Percentiles rank a stretch among this genome's conserved stretches.
Evolutionary conservation across 2,113 vertebrate genomes (phyloP).

Genomic region (Fregetta grallaria): DNA sequence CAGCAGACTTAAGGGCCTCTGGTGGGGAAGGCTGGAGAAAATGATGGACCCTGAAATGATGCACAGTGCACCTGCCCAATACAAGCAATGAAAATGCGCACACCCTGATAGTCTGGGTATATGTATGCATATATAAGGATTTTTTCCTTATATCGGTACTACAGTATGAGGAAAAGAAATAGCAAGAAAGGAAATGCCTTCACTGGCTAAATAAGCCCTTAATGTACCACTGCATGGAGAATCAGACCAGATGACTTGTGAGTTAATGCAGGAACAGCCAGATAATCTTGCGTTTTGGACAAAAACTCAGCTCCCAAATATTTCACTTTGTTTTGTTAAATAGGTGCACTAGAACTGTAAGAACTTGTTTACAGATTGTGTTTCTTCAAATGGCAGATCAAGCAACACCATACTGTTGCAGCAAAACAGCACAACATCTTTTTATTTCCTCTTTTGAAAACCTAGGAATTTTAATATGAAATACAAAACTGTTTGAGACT

Average conservation of each 20-base stretch:
- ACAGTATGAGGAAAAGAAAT: neutral
- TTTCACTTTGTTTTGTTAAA: conserved; percentile 15
- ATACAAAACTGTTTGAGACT: neutral
- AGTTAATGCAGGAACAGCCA: neutral
- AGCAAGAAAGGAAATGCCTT: neutral
- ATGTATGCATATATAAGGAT: accelerated
- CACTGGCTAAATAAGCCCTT: neutral
- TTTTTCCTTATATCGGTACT: neutral
- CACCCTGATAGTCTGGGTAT: too few species aligned
- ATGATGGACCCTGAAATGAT: neutral
- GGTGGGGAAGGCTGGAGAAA: neutral
- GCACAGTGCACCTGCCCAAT: neutral
- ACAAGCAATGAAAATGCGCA: neutral
- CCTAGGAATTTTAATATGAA: neutral
- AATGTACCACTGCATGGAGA: neutral
- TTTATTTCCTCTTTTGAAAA: conserved; percentile 7
- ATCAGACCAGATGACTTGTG: neutral
- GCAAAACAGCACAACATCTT: neutral
- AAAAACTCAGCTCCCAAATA: neutral
- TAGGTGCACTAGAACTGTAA: neutral
- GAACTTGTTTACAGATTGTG: neutral
- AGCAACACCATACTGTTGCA: neutral
- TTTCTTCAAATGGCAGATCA: conserved; percentile 41
- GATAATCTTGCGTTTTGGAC: neutral
- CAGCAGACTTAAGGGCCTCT: neutral